phyloP scores from a whole-genome alignment of 2,888 invertebrate genomes.

The Disparrhopalites patrizii region DNA sequence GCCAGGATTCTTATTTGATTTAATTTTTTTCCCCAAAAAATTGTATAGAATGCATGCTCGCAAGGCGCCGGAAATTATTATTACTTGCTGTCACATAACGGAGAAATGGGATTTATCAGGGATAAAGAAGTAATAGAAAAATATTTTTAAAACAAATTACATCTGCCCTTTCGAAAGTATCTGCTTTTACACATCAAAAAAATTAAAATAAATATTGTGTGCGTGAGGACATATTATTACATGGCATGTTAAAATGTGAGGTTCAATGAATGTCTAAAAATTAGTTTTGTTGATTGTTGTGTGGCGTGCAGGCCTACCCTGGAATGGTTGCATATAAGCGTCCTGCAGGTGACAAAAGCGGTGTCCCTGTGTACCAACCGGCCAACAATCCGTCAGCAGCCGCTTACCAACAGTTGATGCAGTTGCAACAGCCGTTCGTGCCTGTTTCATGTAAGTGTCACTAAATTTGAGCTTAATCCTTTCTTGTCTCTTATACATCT shows the following conservation, averaged over 20 bases:
- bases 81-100: background rate
- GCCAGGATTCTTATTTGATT: too few relatives aligned
- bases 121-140: too few relatives aligned
- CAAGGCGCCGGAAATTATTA: too few relatives aligned
- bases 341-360: slow-evolving; percentile 88
- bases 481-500: too few relatives aligned
- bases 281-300: background rate
- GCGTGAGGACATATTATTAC: background rate
- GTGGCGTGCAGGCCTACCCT: slow-evolving; percentile 74
- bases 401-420: slow-evolving; percentile 92
- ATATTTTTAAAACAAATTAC: too few relatives aligned
- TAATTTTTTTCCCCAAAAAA: too few relatives aligned
- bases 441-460: slow-evolving; percentile 97
- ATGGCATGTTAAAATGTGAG: background rate
- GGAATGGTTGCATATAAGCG: slow-evolving; percentile 95
- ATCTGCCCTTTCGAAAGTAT: too few relatives aligned
- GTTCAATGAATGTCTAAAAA: too few relatives aligned
- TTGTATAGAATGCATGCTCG: too few relatives aligned
- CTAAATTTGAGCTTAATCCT: slow-evolving; percentile 34
- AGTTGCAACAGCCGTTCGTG: slow-evolving; percentile 86
- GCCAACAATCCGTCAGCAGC: slow-evolving; percentile 58
- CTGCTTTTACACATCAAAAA: too few relatives aligned
- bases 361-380: slow-evolving; percentile 92
- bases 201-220: too few relatives aligned
- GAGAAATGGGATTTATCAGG: background rate